phyloP scores from a whole-genome alignment of 2,888 invertebrate species.

The Lasioglossum figueresi region DNA sequence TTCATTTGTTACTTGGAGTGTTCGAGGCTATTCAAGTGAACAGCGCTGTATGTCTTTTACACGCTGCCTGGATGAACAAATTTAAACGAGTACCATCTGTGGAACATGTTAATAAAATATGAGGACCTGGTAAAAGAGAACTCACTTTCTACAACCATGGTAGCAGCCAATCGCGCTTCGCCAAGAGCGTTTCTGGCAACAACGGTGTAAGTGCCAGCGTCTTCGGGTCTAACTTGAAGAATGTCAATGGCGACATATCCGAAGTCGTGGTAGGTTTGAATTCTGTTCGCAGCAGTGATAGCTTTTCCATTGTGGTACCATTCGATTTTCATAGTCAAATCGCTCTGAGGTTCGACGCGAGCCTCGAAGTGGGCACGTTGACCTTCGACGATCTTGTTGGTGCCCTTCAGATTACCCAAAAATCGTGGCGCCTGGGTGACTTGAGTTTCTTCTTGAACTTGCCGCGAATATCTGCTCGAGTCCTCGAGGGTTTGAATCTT shows the following conservation, averaged over 20 bases:
- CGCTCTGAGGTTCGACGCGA: constrained; percentile 97
- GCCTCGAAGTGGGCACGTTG: constrained; percentile 98
- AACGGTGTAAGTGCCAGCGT: constrained; percentile 96
- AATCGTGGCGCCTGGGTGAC: constrained; percentile 94
- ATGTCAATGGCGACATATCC: constrained; percentile 98
- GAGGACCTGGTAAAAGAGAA: constrained; percentile 69
- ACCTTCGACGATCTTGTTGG: constrained; percentile 96
- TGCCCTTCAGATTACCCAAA: constrained; percentile 94
- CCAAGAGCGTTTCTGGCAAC: constrained; percentile 96
- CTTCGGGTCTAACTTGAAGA: constrained; percentile 95
- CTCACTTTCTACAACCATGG: constrained; percentile 96
- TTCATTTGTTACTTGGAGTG: no score
- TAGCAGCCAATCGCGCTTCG: constrained; percentile 92
- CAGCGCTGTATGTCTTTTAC: no score
- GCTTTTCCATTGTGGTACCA: constrained; percentile 99
- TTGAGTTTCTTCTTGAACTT: constrained; percentile 89
- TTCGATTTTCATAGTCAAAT: constrained; percentile 95
- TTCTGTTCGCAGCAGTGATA: constrained; percentile 94
- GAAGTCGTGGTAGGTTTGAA: constrained; percentile 97
- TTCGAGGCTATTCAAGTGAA: no score
- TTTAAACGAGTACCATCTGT: no score
- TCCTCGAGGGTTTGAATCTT: constrained; percentile 96
- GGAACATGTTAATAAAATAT: neutral
- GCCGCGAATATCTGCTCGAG: constrained; percentile 88
- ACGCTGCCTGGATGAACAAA: no score